Evolutionary conservation across 2,888 invertebrate genomes (phyloP).

Genomic region (Drosophila flavopinicola): DNA sequence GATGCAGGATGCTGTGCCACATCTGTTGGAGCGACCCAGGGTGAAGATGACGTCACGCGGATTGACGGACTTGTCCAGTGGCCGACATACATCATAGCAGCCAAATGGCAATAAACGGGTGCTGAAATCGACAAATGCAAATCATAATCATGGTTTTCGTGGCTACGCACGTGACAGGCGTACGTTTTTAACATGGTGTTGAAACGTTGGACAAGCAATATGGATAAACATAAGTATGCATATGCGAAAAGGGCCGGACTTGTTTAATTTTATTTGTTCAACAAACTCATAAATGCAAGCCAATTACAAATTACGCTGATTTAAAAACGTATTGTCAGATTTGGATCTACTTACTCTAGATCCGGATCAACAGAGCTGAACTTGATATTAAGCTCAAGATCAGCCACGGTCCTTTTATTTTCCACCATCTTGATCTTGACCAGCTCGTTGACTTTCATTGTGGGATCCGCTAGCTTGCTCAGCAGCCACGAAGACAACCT

Average conservation of each 20-base stretch:
- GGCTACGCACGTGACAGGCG: too few species aligned
- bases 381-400: slow-evolving; percentile 60
- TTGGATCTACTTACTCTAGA: slow-evolving; percentile 64
- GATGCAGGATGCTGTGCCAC: slow-evolving; percentile 44
- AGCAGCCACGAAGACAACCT: slow-evolving; percentile 55
- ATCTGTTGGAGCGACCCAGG: slow-evolving; percentile 62
- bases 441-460: slow-evolving; percentile 52
- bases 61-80: slow-evolving; percentile 62
- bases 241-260: too few species aligned
- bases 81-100: slow-evolving; percentile 62
- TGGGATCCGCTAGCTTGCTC: slow-evolving; percentile 52
- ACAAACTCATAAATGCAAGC: too few species aligned
- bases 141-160: neutral
- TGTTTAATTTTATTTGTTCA: too few species aligned
- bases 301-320: too few species aligned
- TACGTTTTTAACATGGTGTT: too few species aligned
- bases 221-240: neutral
- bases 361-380: slow-evolving; percentile 63
- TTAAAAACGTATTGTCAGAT: too few species aligned
- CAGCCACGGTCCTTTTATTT: slow-evolving; percentile 34
- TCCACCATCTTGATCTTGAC: slow-evolving; percentile 44
- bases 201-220: too few species aligned
- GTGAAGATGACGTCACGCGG: slow-evolving; percentile 73
- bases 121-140: slow-evolving; percentile 12
- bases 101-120: slow-evolving; percentile 37